Evolutionary conservation across 2,113 vertebrate genomes (phyloP), one percentile per base, ranked within the genome.

Genomic region (Leptodactylus fuscus): DNA sequence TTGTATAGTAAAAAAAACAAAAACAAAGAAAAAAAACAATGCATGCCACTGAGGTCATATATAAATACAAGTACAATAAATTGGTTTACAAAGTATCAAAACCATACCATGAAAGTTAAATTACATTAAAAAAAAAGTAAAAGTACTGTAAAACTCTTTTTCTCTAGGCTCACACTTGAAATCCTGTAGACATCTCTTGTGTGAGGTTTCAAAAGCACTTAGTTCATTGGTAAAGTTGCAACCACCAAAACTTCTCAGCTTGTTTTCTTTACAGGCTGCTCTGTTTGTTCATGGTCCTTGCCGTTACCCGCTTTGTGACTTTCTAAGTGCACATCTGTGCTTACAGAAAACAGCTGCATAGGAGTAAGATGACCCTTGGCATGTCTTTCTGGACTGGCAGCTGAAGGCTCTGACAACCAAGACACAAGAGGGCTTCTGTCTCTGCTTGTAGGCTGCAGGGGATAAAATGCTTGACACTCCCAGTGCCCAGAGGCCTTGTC

Each of bases 381-480:
- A n/a, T 24, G 76, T 22, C 6, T 80, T n/a, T 73, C 76, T 73
- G 51, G 58, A 49, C 49, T 81, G 27, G 62, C 36, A 69, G 75
- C 29, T 53, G 46, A 53, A 13, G 62, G 62, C 27, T 79, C 65
- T 18, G 75, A 58, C 36, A 71, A 15, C 83, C 75, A 80, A n/a
- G 75, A 41, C 29, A 79, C 65, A 60, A 81, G 76, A 36, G 76
- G 67, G 48, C 49, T 48, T 73, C 69, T 60, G 51, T 73, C 84
- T 27, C 81, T 88, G 15, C 84, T 81, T 51, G 87, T 69, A 24
- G 86, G 58, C 22, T 73, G 87, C 18, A 88, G 89, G 81, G 95
- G 95, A 5, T 90, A 91, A 89, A 94, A 96, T 1, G 46, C 84
- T 60, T 95, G 92, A 85, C 91, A 91, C 3, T 92, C 91, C 93